Evolutionary conservation across 92 coral and sea anemone species (phyloP), one percentile per base, ranked within the genome.

Genomic region (Virgularia gustaviana): DNA sequence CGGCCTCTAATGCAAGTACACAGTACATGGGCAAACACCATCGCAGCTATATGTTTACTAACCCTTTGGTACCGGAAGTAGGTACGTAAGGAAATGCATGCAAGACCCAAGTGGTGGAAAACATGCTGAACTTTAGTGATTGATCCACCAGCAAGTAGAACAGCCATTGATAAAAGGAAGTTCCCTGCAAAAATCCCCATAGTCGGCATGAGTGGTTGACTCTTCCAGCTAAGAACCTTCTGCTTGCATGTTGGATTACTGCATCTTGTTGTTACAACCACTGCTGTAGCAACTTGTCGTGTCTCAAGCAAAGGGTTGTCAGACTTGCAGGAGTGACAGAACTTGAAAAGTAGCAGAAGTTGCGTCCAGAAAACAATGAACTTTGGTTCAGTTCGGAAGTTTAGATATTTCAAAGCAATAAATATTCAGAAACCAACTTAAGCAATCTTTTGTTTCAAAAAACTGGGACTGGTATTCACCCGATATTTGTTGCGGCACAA

Each of bases 181-280:
- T 77, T 77, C n/a, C 82, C 82, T 32, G 82, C 77, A 19, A 54
- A 53, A 18, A 67, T 65, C 42, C 29, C 25, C 9, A 60, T 18
- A 12, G 28, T 65, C 68, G 78, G 83, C 83, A 78, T 78, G 12
- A 16, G 24, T 44, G 82, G 82, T 45, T 78, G 82, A 44, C 78
- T 68, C 65, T 56, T 27, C 82, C 81, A 68, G 24, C 33, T 68
- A 28, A 3, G 25, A 39, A 51, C 68, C 20, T 36, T 37, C 35
- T 78, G 49, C 34, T 57, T 28, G 34, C 82, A 67, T 49, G 54
- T 68, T 19, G 82, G 81, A 41, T 78, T 78, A 12, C 63, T 56
- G 57, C 82, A 55, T 23, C 36, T 35, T 10, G 68, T 65, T 31
- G 35, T 43, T 4, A 76, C 77, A 4, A 64, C 77, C 18, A 59